Evolutionary conservation across 2,113 vertebrate genomes (phyloP).

Genomic region (Perognathus longimembris): DNA sequence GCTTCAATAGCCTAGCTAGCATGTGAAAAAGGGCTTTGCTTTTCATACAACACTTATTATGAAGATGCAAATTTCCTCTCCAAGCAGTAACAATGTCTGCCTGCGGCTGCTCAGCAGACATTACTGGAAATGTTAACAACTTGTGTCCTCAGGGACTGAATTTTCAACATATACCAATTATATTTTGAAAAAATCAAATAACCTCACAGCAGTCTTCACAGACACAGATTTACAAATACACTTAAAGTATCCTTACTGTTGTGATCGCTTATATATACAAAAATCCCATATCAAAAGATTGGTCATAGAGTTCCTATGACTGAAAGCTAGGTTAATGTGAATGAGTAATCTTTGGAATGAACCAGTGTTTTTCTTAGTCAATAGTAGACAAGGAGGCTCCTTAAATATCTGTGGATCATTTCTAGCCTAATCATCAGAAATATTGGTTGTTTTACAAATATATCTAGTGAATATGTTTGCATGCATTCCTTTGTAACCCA

Average conservation of each 20-base stretch:
- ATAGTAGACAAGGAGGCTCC: neutral
- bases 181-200: neutral
- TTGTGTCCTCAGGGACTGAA: neutral
- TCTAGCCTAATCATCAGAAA: neutral
- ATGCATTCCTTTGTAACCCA: neutral
- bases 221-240: neutral
- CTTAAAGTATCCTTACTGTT: neutral
- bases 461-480: neutral
- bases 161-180: constrained; percentile 8
- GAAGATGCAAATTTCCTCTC: constrained; percentile 77
- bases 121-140: constrained; percentile 24
- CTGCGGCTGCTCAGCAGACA: constrained; percentile 33
- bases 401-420: neutral
- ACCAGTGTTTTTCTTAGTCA: neutral
- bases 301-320: neutral
- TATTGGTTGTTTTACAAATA: neutral
- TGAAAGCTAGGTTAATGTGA: neutral
- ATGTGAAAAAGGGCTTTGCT: constrained; percentile 59
- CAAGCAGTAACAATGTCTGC: neutral
- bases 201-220: neutral
- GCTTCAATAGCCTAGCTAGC: constrained; percentile 66
- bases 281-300: neutral
- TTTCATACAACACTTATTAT: constrained; percentile 71
- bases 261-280: neutral
- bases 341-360: neutral